Conservation (phyloP, 2,113 vertebrate genomes). For the Sinocyclocheilus anophthalmus region DNA sequence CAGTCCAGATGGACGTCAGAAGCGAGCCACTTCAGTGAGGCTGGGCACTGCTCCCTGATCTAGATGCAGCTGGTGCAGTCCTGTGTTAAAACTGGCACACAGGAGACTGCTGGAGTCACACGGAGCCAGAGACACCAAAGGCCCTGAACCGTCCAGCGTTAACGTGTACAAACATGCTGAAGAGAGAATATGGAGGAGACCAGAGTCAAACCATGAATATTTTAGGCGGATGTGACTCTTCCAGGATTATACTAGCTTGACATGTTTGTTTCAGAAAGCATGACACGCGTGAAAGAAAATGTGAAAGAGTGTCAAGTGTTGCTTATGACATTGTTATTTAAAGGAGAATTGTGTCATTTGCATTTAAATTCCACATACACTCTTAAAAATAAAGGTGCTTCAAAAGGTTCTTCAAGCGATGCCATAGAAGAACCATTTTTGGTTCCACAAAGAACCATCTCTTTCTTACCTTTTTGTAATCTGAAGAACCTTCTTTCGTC, state of each 20-base stretch:
- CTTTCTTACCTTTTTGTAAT: no score
- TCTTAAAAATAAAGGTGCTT: no score
- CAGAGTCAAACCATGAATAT: background rate
- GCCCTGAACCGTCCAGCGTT: conserved; percentile 83
- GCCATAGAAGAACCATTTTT: no score
- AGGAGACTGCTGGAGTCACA: conserved; percentile 77
- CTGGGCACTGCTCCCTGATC: conserved; percentile 50
- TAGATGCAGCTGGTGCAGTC: conserved; percentile 82
- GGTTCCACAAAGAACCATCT: no score
- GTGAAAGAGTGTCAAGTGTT: background rate
- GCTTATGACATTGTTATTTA: background rate
- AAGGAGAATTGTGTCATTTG: background rate
- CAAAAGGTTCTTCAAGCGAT: no score
- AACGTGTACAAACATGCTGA: conserved; percentile 84
- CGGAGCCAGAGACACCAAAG: conserved; percentile 81
- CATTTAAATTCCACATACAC: no score
- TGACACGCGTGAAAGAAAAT: background rate
- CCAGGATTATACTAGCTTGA: background rate
- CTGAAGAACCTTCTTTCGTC: no score
- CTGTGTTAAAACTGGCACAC: conserved; percentile 85
- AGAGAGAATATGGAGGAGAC: conserved; percentile 13
- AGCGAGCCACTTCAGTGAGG: conserved; percentile 67
- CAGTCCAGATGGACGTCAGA: conserved; percentile 60
- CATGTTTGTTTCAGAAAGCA: background rate
- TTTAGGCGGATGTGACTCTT: background rate